Evolutionary conservation across 2,113 vertebrate genomes (phyloP).

Genomic region (Cardinalis cardinalis): DNA sequence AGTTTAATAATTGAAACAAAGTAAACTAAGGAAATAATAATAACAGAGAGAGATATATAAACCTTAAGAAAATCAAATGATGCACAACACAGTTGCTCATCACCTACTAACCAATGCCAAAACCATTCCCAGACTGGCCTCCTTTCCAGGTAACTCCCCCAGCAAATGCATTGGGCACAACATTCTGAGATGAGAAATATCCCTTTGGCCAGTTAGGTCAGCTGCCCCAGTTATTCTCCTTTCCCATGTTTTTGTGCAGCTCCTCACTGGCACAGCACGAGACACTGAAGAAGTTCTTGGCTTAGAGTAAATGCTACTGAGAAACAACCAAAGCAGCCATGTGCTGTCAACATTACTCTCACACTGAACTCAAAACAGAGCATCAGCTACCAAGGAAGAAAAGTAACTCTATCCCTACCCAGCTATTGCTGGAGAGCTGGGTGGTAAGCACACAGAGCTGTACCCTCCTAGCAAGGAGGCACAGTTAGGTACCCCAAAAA

Average conservation of each 20-base stretch:
- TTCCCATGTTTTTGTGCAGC: neutral
- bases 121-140: neutral
- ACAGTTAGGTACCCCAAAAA: neutral
- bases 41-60: neutral
- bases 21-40: neutral
- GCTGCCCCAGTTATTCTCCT: neutral
- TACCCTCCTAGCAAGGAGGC: neutral
- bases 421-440: neutral
- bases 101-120: neutral
- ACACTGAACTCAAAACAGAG: neutral
- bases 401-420: neutral
- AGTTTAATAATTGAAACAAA: neutral
- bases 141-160: neutral
- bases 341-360: neutral
- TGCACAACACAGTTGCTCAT: neutral
- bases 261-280: neutral
- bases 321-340: neutral
- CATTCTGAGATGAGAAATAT: neutral
- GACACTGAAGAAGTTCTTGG: neutral
- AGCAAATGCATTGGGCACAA: neutral
- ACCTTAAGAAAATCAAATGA: neutral
- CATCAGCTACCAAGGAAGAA: neutral
- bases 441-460: neutral
- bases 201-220: neutral
- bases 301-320: neutral